Conservation (phyloP, 2,797 vertebrate species). For the Amblyopsis hoosieri region DNA sequence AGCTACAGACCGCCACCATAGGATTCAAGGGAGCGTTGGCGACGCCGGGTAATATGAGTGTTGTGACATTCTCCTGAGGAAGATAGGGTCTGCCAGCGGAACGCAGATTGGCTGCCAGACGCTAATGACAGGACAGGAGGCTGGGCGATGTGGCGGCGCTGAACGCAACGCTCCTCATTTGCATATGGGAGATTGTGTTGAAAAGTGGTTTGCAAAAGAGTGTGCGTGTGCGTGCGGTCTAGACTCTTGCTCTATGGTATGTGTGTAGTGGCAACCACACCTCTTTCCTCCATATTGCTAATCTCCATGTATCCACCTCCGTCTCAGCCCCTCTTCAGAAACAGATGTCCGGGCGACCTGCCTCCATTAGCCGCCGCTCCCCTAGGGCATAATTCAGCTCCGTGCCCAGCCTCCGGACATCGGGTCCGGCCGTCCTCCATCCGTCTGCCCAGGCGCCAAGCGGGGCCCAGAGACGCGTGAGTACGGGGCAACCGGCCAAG, state of each 20-base stretch:
- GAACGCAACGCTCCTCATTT: conserved; percentile 60
- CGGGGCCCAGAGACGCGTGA: conserved; percentile 49
- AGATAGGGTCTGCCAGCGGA: conserved; percentile 67
- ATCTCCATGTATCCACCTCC: conserved; percentile 36
- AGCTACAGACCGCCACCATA: conserved; percentile 48
- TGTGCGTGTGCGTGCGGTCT: conserved; percentile 13
- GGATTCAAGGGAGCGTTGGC: conserved; percentile 53
- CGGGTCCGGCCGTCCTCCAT: conserved; percentile 56
- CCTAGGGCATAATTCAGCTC: conserved; percentile 65
- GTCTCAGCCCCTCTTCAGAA: conserved; percentile 48
- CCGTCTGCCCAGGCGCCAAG: conserved; percentile 53
- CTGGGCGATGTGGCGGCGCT: conserved; percentile 48
- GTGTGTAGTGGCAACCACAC: not conserved
- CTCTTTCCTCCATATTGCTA: conserved; percentile 25
- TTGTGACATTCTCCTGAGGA: conserved; percentile 66
- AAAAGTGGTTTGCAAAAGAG: conserved; percentile 38
- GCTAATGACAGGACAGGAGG: conserved; percentile 51
- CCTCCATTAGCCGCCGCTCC: conserved; percentile 69
- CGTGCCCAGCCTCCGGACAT: conserved; percentile 58
- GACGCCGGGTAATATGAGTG: conserved; percentile 49
- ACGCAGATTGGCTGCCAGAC: conserved; percentile 55
- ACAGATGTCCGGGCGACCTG: conserved; percentile 74
- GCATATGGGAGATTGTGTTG: conserved; percentile 64
- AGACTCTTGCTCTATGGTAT: conserved; percentile 9
- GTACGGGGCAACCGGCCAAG: conserved; percentile 66